Conservation (phyloP, 2,797 vertebrate genomes). For the Nyctalus aviator region DNA sequence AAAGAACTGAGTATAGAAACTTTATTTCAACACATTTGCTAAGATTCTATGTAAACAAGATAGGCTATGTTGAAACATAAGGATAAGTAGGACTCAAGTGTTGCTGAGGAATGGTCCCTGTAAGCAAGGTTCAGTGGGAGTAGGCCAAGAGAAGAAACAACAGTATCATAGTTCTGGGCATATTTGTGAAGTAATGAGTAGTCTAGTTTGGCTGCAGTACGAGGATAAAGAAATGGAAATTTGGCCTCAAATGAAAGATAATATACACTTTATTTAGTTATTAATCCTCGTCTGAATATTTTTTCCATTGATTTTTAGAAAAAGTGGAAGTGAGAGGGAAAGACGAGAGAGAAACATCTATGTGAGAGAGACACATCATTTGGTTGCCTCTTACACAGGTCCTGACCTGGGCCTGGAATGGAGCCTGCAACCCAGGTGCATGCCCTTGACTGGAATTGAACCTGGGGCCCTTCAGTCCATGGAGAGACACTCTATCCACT, state of each 20-base stretch:
- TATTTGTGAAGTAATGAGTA: constrained; percentile 10
- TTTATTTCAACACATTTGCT: constrained; percentile 1
- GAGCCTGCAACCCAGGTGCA: no score
- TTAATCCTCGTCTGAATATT: no score
- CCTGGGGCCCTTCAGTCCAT: no score
- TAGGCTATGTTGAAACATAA: background rate
- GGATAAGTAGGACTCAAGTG: background rate
- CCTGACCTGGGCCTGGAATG: no score
- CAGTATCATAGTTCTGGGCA: background rate
- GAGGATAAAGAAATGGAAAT: background rate
- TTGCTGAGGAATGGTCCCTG: background rate
- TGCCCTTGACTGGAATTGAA: no score
- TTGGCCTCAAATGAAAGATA: background rate
- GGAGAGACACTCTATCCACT: no score
- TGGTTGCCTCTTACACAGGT: no score
- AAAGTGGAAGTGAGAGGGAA: no score
- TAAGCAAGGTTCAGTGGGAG: background rate
- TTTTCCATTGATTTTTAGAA: no score
- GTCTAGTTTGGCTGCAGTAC: background rate
- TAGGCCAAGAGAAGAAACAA: constrained; percentile 4
- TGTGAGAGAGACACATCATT: no score
- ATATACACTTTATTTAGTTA: no score
- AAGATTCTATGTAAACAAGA: constrained; percentile 14
- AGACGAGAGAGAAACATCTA: no score
- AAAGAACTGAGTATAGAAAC: constrained; percentile 40